These are phyloP conservation scores for Cheilosia grossa DNA, from an alignment of 2,888 invertebrate genomes.

Conservation along the genomic window DNA sequence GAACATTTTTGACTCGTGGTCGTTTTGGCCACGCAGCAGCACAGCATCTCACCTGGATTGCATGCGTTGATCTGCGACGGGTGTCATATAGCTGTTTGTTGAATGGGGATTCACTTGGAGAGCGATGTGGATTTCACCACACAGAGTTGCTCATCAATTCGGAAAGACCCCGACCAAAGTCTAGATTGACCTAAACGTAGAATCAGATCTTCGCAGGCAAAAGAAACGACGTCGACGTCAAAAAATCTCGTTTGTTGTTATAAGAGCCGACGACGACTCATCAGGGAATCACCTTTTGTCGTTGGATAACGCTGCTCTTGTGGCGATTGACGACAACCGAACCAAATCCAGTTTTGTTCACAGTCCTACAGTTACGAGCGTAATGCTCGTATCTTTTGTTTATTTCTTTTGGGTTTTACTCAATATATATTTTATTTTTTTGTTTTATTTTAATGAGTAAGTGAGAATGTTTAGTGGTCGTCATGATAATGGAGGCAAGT, in stretches of 20 bases:
- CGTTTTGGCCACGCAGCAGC: constrained; percentile 14
- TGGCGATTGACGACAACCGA: constrained; percentile 16
- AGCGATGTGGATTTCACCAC: constrained; percentile 42
- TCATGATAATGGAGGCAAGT: constrained; percentile 60
- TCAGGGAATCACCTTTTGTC: constrained; percentile 68
- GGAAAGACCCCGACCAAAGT: constrained; percentile 60
- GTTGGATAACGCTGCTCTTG: constrained; percentile 29
- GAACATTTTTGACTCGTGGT: constrained; percentile 24
- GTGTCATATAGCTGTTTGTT: constrained; percentile 16
- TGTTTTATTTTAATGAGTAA: constrained; percentile 9
- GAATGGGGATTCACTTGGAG: constrained; percentile 53
- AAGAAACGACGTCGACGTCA: constrained; percentile 12
- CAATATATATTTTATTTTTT: constrained; percentile 32
- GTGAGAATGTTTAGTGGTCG: constrained; percentile 44
- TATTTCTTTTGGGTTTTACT: constrained; percentile 27
- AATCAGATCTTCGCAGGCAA: constrained; percentile 30
- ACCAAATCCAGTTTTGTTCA: constrained; percentile 61
- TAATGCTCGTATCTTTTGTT: constrained; percentile 52
- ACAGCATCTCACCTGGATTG: constrained; percentile 30
- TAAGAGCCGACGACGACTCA: constrained; percentile 50
- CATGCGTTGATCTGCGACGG: constrained; percentile 41
- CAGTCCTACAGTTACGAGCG: constrained; percentile 31
- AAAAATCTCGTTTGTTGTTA: constrained; percentile 4
- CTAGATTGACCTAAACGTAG: constrained; percentile 31
- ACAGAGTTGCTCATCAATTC: constrained; percentile 34